Conservation (phyloP, 2,113 vertebrate species). For the Lamprotornis superbus region DNA sequence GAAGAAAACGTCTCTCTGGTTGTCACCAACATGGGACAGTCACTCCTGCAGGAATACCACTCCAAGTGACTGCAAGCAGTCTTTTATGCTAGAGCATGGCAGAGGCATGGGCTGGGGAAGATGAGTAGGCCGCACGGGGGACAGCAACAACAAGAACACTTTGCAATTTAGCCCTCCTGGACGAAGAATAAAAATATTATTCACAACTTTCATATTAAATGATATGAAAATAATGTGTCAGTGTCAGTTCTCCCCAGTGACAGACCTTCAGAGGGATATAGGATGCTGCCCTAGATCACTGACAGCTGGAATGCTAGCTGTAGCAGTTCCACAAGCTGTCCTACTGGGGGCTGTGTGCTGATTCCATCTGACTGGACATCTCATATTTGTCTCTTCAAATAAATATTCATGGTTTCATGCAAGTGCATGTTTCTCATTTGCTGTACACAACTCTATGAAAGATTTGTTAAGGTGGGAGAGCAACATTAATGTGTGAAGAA, state of each 20-base stretch:
- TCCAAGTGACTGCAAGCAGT: not conserved
- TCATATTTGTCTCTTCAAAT: not conserved
- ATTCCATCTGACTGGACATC: not conserved
- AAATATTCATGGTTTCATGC: not conserved
- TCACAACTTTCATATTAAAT: not conserved
- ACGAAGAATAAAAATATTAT: not conserved
- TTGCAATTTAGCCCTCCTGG: not conserved
- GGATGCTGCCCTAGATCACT: not conserved
- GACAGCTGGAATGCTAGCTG: not conserved
- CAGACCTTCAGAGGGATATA: not conserved
- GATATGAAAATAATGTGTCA: not conserved
- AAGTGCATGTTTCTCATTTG: not conserved
- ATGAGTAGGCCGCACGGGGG: not conserved
- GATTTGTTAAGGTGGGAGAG: not conserved
- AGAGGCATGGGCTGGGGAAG: not conserved
- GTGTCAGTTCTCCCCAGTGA: not conserved
- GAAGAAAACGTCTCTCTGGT: not conserved
- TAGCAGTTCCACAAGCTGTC: not conserved
- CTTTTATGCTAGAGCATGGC: not conserved
- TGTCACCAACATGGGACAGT: not conserved
- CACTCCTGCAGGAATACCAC: not conserved
- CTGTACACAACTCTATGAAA: not conserved
- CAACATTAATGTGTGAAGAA: not conserved
- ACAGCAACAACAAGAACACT: not conserved
- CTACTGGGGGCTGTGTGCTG: not conserved